Conservation (phyloP, 2,113 vertebrate genomes). For the Cranoglanis bouderius region DNA sequence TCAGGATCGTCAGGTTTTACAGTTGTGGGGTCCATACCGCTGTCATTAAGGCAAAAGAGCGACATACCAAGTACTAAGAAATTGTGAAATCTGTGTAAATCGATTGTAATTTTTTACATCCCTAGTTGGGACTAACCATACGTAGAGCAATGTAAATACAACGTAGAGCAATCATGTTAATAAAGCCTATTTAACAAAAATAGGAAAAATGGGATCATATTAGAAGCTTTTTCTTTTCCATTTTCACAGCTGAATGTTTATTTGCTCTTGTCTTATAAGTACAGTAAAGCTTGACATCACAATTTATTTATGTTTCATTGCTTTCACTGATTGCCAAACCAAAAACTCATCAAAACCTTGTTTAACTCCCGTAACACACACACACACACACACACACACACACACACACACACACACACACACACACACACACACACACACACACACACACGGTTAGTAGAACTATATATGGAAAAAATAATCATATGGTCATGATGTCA, state of each 20-base stretch:
- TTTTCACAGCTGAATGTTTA: not conserved
- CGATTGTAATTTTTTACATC: too few species aligned
- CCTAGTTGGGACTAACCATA: too few species aligned
- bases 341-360: not conserved
- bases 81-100: too few species aligned
- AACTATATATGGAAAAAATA: not conserved
- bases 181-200: too few species aligned
- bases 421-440: not conserved
- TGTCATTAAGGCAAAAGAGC: too few species aligned
- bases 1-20: too few species aligned
- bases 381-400: not conserved
- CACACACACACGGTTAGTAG: not conserved
- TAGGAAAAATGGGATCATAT: not conserved
- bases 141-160: too few species aligned
- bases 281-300: not conserved
- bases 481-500: not conserved
- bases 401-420: slow-evolving; percentile 4
- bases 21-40: too few species aligned
- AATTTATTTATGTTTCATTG: not conserved
- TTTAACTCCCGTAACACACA: not conserved
- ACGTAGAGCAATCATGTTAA: too few species aligned
- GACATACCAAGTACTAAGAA: too few species aligned
- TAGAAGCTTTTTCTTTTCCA: not conserved
- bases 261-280: not conserved
- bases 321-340: not conserved